Evolutionary conservation across 1,140 invertebrate genomes (phyloP), one percentile per base, ranked within the genome.

Genomic region (Chironomus striatipennis): DNA sequence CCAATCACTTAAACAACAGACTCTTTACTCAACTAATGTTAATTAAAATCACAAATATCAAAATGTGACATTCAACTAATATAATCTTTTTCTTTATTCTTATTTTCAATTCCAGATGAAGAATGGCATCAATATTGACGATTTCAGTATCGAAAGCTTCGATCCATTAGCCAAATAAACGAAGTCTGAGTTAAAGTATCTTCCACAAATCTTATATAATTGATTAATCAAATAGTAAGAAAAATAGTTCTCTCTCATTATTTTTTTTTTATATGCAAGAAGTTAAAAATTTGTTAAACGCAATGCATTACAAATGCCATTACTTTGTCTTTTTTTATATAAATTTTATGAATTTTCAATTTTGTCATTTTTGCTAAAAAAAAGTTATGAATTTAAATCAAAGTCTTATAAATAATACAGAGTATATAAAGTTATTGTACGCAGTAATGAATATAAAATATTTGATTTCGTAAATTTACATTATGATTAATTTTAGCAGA

Each of bases 111-210:
- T 87, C 76, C 81, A 92, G 90, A 89, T 89, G 80, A 91, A 91
- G 72, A 83, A 93, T 43, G 87, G 89, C 5, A 90, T 92, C 79
- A 89, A 90, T 64, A 90, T 91, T 76, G 92, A 93, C 80, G 92
- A 94, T 83, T 94, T 94, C 80, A 91, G 90, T n/a, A 79, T 95
- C 77, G 92, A 93, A 81, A 92, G 90, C 82, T 85, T 94, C 78
- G 93, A 94, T 85, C 93, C 92, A 65, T 83, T 93, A 75, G 83
- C 85, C 76, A 85, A 86, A 77, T 82, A 77, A 76, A 34, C 24
- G 9, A 57, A 57, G 47, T 57, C 12, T 57, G n/a, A n/a, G 47
- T 47, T 47, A 15, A 5, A 12, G 43, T 12, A n/a, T 12, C 12
- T 57, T 57, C 47, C 12, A 57, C 47, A 47, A 47, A 47, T 47